A percentile compares a stretch with the other conserved stretches of the same genome.
These are phyloP conservation scores for Carposina sasakii DNA, from an alignment of 1,140 invertebrate genomes.

Conservation along the genomic window DNA sequence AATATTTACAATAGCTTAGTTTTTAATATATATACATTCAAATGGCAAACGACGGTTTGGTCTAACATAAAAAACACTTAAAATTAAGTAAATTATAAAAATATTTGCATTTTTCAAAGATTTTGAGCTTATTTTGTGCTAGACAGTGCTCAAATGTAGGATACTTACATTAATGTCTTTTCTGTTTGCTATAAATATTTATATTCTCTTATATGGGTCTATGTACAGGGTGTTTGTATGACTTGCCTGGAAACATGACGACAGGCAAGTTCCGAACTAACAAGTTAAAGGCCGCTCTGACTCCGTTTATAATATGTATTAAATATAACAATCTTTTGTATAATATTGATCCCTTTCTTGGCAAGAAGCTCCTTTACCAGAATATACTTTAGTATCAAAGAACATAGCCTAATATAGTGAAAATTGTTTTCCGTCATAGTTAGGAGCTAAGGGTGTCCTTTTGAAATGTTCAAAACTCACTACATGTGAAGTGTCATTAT, in stretches of 20 bases:
- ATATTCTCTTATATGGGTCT: slow-evolving; percentile 18
- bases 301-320: no score
- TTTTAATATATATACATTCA: slow-evolving; percentile 28
- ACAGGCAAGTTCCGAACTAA: no score
- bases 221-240: slow-evolving; percentile 8
- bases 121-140: slow-evolving; percentile 44
- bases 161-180: slow-evolving; percentile 37
- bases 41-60: slow-evolving; percentile 11
- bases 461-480: no score
- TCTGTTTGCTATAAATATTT: slow-evolving; percentile 29
- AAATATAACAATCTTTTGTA: not conserved
- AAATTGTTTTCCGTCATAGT: no score
- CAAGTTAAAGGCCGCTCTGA: no score
- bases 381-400: no score
- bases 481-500: no score
- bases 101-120: slow-evolving; percentile 32
- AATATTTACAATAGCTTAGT: no score
- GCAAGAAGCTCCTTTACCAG: no score
- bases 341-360: not conserved
- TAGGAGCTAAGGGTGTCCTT: no score
- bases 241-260: no score
- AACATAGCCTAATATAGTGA: no score
- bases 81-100: not conserved
- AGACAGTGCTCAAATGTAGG: slow-evolving; percentile 16
- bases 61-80: not conserved